Base-by-base conservation (phyloP, 2,113 vertebrate species). In the Melospiza georgiana region DNA sequence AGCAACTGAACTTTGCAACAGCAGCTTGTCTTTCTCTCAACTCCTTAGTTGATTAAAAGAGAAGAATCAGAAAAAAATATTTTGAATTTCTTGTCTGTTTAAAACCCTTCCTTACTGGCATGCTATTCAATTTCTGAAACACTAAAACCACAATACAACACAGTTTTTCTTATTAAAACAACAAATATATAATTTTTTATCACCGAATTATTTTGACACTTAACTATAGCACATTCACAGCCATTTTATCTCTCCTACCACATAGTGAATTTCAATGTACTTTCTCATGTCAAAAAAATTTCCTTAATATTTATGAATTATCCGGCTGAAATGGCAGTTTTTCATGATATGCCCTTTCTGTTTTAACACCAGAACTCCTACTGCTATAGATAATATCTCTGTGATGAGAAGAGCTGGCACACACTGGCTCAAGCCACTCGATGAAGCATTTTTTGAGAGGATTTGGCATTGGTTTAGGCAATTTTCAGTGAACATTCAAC, bases 241-340 rank as follows among this genome's bases (percentile, higher is more conserved):
- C 72, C 57, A 44, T 88, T 80, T 77, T 80, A 25, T 44, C 67
- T 71, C 24, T 85, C 43, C 19, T 67, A 66, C 27, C 39, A 69
- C 15, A 59, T 1, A 55, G 55, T 51, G 63, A 77, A 85, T 77
- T 94, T 88, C 52, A 69, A 12, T 35, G 69, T 79, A 0, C 48
- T 90, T 73, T 81, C 83, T 88, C 59, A 59, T 18, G 52, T 77
- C 30, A 75, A 95, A 59, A 6, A 46, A 19, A n/a, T 44, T 59
- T 31, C 31, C 79, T 94, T 95, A 90, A 84, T 71, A 90, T 71
- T 80, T 95, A 86, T 57, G 48, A 87, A 90, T 80, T 91, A 77
- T 77, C 51, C 63, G 59, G 62, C 57, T 84, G 31, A 91, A 93
- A 90, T 0, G 12, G 52, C 58, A 91, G 43, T 11, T 88, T 94